phyloP scores from a whole-genome alignment of 2,113 vertebrate genomes.

The Tamias sibiricus region DNA sequence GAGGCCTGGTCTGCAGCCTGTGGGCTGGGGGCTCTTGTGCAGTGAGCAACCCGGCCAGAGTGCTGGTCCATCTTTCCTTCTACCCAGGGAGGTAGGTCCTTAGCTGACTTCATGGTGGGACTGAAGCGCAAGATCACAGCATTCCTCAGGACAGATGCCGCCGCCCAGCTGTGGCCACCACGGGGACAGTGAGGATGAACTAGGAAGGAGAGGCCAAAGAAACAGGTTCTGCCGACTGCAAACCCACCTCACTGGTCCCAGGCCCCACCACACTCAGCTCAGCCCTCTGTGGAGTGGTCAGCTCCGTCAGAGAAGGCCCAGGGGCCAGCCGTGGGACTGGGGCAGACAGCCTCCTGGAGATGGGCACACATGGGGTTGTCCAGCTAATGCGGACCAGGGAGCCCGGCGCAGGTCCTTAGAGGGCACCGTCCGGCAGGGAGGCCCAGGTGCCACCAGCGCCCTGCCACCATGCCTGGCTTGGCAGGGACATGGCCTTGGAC shows the following conservation, averaged over 20 bases:
- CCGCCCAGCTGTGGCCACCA: not conserved
- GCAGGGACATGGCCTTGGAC: too few species aligned
- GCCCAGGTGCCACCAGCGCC: not conserved
- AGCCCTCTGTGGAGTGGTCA: accelerated
- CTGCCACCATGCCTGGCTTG: not conserved
- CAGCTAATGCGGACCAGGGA: too few species aligned
- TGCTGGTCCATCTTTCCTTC: not conserved
- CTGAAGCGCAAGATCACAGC: accelerated
- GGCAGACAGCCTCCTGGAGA: not conserved
- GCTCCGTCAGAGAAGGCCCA: accelerated
- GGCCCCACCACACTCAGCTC: accelerated
- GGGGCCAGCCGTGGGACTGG: too few species aligned
- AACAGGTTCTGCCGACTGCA: not conserved
- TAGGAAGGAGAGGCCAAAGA: not conserved
- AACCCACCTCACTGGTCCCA: accelerated
- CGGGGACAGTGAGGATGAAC: too few species aligned
- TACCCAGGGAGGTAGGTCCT: not conserved
- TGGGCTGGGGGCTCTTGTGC: not conserved
- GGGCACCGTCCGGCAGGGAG: not conserved
- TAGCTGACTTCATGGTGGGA: not conserved
- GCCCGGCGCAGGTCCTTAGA: not conserved
- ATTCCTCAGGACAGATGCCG: not conserved
- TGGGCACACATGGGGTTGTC: not conserved
- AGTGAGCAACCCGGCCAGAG: not conserved
- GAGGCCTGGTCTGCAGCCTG: not conserved